Conservation (phyloP, 2,113 vertebrate species). For the Psilopogon haemacephalus region DNA sequence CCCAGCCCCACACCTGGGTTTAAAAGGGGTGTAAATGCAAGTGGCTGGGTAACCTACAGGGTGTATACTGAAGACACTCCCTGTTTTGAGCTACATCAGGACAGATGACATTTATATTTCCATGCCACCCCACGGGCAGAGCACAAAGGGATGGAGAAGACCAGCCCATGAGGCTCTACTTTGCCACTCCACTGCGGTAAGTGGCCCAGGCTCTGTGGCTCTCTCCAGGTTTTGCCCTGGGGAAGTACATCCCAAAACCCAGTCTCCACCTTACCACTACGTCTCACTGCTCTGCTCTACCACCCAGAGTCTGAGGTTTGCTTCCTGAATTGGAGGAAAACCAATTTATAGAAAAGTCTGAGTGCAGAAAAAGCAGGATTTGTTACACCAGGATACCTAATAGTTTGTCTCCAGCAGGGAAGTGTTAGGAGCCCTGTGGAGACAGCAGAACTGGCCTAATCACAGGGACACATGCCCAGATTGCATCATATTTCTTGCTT, state of each 20-base stretch:
- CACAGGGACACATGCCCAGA: neutral
- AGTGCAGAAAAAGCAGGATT: neutral
- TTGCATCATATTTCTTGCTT: neutral
- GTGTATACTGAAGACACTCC: rapidly evolving
- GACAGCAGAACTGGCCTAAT: neutral
- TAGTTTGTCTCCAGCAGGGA: neutral
- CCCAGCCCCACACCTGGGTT: neutral
- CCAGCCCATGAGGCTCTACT: rapidly evolving
- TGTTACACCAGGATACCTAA: neutral
- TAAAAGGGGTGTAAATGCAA: no score
- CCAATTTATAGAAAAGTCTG: neutral
- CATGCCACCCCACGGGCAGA: neutral
- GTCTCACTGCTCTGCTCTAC: rapidly evolving
- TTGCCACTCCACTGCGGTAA: rapidly evolving
- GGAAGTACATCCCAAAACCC: rapidly evolving
- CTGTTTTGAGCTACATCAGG: rapidly evolving
- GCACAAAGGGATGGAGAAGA: neutral
- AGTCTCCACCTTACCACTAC: rapidly evolving
- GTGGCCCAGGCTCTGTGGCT: rapidly evolving
- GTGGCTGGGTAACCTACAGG: neutral
- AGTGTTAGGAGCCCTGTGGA: rapidly evolving
- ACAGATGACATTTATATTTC: no score
- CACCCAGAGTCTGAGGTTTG: neutral
- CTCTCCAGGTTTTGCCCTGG: no score
- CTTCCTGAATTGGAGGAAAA: neutral